These are phyloP conservation scores for Andricus grossulariae DNA, from an alignment of 1,140 invertebrate species.

Conservation along the genomic window DNA sequence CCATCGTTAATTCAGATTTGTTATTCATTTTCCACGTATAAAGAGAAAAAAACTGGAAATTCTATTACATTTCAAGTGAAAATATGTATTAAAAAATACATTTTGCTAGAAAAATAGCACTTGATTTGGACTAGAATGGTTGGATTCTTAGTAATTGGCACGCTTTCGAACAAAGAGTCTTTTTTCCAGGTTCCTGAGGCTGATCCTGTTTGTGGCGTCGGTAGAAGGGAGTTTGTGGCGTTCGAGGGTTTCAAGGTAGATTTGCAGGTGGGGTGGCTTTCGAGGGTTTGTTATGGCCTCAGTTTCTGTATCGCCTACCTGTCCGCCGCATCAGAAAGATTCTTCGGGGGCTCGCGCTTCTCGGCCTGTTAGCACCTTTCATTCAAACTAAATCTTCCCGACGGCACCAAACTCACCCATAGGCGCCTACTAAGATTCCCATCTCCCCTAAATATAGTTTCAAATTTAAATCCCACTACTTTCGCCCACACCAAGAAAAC, in stretches of 20 bases:
- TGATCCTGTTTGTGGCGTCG: no score
- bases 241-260: slow-evolving; percentile 39
- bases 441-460: slow-evolving; percentile 49
- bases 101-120: no score
- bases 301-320: slow-evolving; percentile 45
- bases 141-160: neutral
- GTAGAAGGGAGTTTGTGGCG: neutral
- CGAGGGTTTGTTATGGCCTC: slow-evolving; percentile 43
- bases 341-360: slow-evolving; percentile 36
- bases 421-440: slow-evolving; percentile 27
- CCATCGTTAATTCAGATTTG: no score
- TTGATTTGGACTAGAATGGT: no score
- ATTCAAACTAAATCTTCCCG: slow-evolving; percentile 1
- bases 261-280: slow-evolving; percentile 43
- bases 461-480: slow-evolving; percentile 38
- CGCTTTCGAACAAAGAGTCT: slow-evolving; percentile 31
- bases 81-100: no score
- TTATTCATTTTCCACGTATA: no score
- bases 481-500: no score
- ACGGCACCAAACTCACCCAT: no score
- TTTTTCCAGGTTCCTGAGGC: no score
- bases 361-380: slow-evolving; percentile 33
- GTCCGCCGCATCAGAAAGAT: slow-evolving; percentile 42
- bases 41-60: no score
- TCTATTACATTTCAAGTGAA: no score